A percentile compares a stretch with the other conserved stretches of the same genome.
These are phyloP conservation scores for Leptopilina drosophilae DNA, from an alignment of 2,888 invertebrate species.

Conservation along the genomic window DNA sequence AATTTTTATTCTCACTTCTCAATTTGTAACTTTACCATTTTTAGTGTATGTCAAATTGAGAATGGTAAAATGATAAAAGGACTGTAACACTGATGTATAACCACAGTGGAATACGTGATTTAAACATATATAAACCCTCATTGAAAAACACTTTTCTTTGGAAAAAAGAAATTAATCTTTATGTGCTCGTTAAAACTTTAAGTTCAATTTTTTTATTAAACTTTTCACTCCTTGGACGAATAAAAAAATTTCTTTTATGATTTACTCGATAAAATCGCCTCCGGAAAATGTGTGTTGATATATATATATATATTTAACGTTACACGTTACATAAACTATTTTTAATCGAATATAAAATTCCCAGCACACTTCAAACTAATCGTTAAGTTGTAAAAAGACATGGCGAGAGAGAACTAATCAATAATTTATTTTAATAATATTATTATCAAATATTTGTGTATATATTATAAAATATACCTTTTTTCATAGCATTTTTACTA, in stretches of 20 bases:
- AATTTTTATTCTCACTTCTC: too few species aligned
- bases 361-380: not conserved
- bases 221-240: not conserved
- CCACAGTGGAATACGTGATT: not conserved
- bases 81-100: not conserved
- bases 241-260: conserved; percentile 7
- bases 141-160: not conserved
- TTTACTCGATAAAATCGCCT: not conserved
- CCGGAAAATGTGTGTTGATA: conserved; percentile 4
- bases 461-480: too few species aligned
- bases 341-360: conserved; percentile 5
- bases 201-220: not conserved
- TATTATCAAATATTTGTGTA: too few species aligned
- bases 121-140: not conserved
- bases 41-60: too few species aligned
- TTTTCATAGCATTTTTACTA: too few species aligned
- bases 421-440: not conserved
- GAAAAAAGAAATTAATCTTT: not conserved
- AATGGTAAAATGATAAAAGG: too few species aligned
- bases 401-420: not conserved
- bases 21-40: not conserved
- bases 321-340: not conserved
- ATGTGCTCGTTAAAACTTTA: not conserved
- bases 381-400: not conserved
- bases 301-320: not conserved